Percentiles rank a stretch among this genome's conserved stretches.
Evolutionary conservation across 2,888 invertebrate species (phyloP).

Genomic region (Drosophila mimica): DNA sequence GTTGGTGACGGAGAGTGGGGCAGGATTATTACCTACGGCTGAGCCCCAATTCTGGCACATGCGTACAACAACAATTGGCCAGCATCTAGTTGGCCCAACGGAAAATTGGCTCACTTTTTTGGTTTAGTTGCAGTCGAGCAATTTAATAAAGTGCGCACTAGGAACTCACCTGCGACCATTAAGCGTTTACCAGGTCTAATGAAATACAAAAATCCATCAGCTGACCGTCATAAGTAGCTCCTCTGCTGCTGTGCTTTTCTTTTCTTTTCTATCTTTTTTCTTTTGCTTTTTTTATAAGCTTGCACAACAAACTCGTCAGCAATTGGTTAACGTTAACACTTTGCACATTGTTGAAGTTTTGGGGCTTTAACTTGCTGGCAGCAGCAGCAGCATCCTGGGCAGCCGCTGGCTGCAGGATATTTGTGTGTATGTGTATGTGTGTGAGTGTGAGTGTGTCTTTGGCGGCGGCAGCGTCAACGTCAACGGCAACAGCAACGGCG

Average conservation of each 20-base stretch:
- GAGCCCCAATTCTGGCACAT: conserved; percentile 62
- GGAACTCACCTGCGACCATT: conserved; percentile 53
- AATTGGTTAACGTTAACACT: conserved; percentile 27
- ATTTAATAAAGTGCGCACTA: conserved; percentile 41
- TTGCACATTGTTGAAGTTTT: conserved; percentile 28
- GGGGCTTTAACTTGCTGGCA: conserved; percentile 11
- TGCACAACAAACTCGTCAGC: conserved; percentile 9
- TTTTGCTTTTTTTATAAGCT: no score
- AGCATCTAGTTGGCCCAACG: conserved; percentile 21
- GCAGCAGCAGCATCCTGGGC: conserved; percentile 37
- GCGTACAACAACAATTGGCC: conserved; percentile 55
- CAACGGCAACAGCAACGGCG: conserved; percentile 23
- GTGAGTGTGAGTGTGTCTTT: conserved; percentile 12
- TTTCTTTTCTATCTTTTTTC: background rate
- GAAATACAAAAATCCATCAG: conserved; percentile 6
- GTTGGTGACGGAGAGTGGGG: background rate
- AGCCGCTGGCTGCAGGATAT: conserved; percentile 51
- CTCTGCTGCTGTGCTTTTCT: background rate
- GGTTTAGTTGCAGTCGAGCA: conserved; percentile 29
- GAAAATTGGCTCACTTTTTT: conserved; percentile 35
- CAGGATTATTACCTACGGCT: conserved; percentile 7
- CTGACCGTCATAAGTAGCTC: background rate
- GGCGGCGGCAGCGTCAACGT: conserved; percentile 28
- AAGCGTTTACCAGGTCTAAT: conserved; percentile 21
- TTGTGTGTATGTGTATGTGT: background rate